Conservation (phyloP, 2,797 vertebrate species). For the Scyliorhinus canicula region DNA sequence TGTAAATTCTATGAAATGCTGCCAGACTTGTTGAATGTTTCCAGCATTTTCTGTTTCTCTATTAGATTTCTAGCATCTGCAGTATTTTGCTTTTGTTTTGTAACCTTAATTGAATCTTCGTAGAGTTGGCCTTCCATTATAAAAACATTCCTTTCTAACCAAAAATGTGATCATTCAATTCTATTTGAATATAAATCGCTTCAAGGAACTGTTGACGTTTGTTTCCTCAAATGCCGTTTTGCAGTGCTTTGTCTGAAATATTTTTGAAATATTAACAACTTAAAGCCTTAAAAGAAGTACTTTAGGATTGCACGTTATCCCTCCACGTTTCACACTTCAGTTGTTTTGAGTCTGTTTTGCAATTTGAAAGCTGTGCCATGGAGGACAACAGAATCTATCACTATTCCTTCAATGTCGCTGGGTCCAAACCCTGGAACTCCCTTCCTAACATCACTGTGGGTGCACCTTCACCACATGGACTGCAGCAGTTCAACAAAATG, state of each 20-base stretch:
- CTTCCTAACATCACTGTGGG: too few relatives aligned
- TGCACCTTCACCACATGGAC: too few relatives aligned
- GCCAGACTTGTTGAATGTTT: neutral
- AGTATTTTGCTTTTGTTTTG: neutral
- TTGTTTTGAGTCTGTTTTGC: neutral
- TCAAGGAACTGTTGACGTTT: neutral
- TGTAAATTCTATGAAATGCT: too few relatives aligned
- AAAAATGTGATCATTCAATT: neutral
- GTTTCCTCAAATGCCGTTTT: neutral
- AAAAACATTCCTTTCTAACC: neutral
- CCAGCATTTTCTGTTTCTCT: neutral
- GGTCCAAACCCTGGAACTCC: too few relatives aligned
- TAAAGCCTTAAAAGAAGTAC: neutral
- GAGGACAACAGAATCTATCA: neutral
- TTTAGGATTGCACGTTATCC: neutral
- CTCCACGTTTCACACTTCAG: neutral
- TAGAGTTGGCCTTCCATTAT: neutral
- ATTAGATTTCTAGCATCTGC: neutral
- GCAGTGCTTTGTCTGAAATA: neutral
- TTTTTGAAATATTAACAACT: neutral
- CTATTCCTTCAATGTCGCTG: too few relatives aligned
- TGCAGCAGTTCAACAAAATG: too few relatives aligned
- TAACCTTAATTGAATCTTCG: neutral
- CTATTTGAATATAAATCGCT: neutral
- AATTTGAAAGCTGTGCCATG: neutral